Percentiles rank a stretch among this genome's conserved stretches.
phyloP scores from a whole-genome alignment of 2,797 vertebrate species.

The Scyliorhinus canicula region DNA sequence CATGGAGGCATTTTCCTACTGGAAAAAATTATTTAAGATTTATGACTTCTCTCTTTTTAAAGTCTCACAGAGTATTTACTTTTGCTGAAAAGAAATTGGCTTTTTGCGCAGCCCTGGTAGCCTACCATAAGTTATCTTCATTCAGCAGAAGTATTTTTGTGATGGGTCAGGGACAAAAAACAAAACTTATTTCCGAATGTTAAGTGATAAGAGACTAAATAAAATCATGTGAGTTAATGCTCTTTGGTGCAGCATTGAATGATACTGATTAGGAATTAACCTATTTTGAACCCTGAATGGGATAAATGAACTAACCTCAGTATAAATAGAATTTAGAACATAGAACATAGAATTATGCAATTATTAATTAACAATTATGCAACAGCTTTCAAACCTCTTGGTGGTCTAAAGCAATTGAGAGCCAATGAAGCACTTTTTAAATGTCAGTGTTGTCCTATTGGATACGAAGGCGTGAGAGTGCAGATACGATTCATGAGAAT shows the following conservation, averaged over 20 bases:
- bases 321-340: neutral
- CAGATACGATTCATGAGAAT: neutral
- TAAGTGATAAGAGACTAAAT: neutral
- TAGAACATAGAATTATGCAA: no score
- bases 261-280: neutral
- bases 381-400: neutral
- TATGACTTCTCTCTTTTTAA: conserved; percentile 12
- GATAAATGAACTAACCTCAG: no score
- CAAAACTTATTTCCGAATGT: neutral
- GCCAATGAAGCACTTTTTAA: neutral
- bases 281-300: neutral
- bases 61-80: neutral
- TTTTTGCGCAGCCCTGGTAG: neutral
- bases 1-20: conserved; percentile 7
- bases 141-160: neutral
- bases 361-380: no score
- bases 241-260: neutral
- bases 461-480: neutral
- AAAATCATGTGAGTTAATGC: neutral
- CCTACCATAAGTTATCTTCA: neutral
- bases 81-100: neutral
- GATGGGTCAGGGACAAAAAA: neutral
- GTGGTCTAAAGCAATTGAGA: neutral
- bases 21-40: neutral
- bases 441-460: neutral